These are phyloP conservation scores for Sycophila texana DNA, from an alignment of 2,888 invertebrate genomes.

Conservation along the genomic window DNA sequence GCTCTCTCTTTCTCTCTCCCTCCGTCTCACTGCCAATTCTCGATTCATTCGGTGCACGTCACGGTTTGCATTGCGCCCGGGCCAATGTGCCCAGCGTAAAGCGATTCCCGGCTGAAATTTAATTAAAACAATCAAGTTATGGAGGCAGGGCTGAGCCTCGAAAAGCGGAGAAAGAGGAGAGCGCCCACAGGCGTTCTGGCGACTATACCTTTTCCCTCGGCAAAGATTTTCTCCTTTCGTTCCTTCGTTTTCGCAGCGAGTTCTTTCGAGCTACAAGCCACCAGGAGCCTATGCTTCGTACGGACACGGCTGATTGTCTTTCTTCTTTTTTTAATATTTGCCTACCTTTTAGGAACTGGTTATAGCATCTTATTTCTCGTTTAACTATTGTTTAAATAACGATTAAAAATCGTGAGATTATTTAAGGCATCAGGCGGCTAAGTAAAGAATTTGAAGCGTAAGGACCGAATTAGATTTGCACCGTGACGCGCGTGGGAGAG, in stretches of 20 bases:
- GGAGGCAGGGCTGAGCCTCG: constrained; percentile 66
- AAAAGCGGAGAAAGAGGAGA: constrained; percentile 12
- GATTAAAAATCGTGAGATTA: no score
- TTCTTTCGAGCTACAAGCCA: constrained; percentile 26
- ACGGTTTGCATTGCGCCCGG: constrained; percentile 73
- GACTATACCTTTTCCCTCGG: constrained; percentile 45
- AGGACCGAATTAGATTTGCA: no score
- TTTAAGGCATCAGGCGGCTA: no score
- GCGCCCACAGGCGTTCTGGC: constrained; percentile 66
- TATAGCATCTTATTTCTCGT: no score
- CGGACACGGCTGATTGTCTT: constrained; percentile 51
- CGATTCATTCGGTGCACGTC: constrained; percentile 71
- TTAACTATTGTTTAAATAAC: no score
- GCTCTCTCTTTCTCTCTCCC: constrained; percentile 28
- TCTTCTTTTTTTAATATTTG: constrained; percentile 43
- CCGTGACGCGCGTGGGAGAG: no score
- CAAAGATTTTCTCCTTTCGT: constrained; percentile 70
- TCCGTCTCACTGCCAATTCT: constrained; percentile 55
- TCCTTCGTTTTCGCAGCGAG: constrained; percentile 66
- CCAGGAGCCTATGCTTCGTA: no score
- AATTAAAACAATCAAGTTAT: constrained; percentile 77
- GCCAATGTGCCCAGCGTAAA: constrained; percentile 73
- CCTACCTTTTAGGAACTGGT: no score
- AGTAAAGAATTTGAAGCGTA: no score
- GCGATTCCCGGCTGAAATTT: constrained; percentile 74